Evolutionary conservation across 2,797 vertebrate genomes (phyloP).

Genomic region (Hemitrygon akajei): DNA sequence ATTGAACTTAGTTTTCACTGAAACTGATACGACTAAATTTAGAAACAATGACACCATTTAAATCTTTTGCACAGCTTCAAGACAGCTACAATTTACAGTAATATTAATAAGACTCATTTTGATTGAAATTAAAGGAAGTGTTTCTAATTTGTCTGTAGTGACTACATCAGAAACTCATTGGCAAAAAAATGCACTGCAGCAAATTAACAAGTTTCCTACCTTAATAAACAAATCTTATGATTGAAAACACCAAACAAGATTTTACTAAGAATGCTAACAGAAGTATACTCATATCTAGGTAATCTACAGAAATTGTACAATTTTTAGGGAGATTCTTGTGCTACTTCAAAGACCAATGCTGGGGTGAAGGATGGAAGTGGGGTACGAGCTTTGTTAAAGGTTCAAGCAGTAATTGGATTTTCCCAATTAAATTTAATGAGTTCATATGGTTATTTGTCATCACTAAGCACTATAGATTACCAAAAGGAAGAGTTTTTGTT

Average conservation of each 20-base stretch:
- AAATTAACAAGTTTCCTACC: neutral
- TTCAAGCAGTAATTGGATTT: neutral
- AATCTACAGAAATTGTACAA: neutral
- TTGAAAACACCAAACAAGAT: neutral
- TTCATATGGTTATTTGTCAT: neutral
- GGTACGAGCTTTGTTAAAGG: neutral
- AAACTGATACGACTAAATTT: conserved; percentile 17
- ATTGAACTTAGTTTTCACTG: neutral
- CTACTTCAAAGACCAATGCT: neutral
- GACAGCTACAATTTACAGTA: neutral
- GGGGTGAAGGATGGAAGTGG: too few relatives aligned
- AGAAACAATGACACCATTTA: conserved; percentile 11
- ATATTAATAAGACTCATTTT: neutral
- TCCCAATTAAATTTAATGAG: neutral
- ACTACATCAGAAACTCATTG: neutral
- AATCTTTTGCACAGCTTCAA: neutral
- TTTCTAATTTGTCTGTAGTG: neutral
- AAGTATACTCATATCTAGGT: neutral
- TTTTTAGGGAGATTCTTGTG: neutral
- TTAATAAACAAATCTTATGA: neutral
- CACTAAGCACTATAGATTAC: neutral
- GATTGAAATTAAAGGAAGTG: neutral
- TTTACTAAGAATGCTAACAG: neutral
- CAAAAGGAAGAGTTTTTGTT: neutral
- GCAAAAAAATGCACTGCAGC: neutral